Evolutionary conservation across 2,888 invertebrate genomes (phyloP).

Genomic region (Rhodophaea formosa): DNA sequence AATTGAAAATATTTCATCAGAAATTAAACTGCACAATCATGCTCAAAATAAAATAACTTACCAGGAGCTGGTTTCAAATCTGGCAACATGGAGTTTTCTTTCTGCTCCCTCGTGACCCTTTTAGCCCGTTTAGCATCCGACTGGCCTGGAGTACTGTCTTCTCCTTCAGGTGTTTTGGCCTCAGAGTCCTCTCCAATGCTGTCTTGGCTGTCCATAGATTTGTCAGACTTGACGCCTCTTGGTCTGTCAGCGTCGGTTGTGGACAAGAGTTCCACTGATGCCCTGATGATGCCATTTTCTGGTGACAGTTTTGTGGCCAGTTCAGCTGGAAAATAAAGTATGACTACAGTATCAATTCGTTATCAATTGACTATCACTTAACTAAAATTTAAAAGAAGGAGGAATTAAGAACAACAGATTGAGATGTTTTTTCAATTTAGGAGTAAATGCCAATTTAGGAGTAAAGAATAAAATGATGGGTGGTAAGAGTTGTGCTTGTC

Average conservation of each 20-base stretch:
- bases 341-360: not conserved
- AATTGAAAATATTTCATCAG: too few species aligned
- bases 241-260: slow-evolving; percentile 87
- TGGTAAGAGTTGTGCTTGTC: too few species aligned
- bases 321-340: slow-evolving; percentile 60
- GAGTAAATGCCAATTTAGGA: too few species aligned
- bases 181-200: slow-evolving; percentile 32
- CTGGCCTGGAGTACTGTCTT: slow-evolving; percentile 61
- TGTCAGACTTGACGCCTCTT: slow-evolving; percentile 70
- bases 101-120: slow-evolving; percentile 76
- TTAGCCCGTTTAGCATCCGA: slow-evolving; percentile 64
- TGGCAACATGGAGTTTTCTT: slow-evolving; percentile 89
- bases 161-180: slow-evolving; percentile 37
- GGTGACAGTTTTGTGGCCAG: slow-evolving; percentile 85
- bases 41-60: slow-evolving; percentile 28
- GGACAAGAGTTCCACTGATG: slow-evolving; percentile 89
- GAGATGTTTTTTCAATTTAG: too few species aligned
- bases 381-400: too few species aligned
- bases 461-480: too few species aligned
- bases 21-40: not conserved
- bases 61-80: slow-evolving; percentile 87
- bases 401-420: too few species aligned
- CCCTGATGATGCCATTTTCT: slow-evolving; percentile 86
- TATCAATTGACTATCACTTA: not conserved
- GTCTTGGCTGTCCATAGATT: slow-evolving; percentile 41